Base-by-base conservation (phyloP, 2,113 vertebrate species). In the Python bivittatus region DNA sequence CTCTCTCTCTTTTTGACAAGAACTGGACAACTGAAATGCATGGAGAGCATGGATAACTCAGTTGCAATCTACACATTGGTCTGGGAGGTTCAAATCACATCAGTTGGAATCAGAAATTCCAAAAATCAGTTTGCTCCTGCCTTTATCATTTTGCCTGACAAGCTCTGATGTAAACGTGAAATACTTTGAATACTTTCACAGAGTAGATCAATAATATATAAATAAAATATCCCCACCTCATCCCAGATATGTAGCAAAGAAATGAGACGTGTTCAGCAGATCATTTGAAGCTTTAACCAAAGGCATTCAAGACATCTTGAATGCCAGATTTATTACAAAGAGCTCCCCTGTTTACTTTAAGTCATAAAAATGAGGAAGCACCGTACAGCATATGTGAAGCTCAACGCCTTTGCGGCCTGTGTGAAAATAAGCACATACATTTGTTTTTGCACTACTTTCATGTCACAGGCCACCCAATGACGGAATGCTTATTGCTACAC, bases 251-350 rank as follows among this genome's bases (percentile, higher is more conserved):
- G 44, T 29, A 56, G 57, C 53, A 53, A 84, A 91, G n/a, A 44
- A 42, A 8, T 15, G 12, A 79, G 20, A 79, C 68, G 29, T 72
- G 42, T 15, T 92, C 33, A 38, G 60, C 72, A 44, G n/a, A 68
- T 90, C 85, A 84, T 68, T 84, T 52, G 87, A 68, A 64, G 44
- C 33, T 61, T 88, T 91, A 84, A 57, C n/a, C 23, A 42, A 52
- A n/a, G 33, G 57, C 53, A 33, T 61, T 88, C 15, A 61, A 84
- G 57, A 91, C n/a, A 56, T 84, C 52, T 53, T 88, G 84, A 91
- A 84, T 85, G 60, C 52, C 90, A 91, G 68, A 91, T 93, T 91
- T 93, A 91, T 88, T 84, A 88, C 57, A 53, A 92, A 89, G 88
- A 12, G 88, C 87, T 92, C 88, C 72, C 91, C 9, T 57, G 58